These are phyloP conservation scores for Eupelmus urozonus DNA, from an alignment of 2,888 invertebrate species.

Conservation along the genomic window DNA sequence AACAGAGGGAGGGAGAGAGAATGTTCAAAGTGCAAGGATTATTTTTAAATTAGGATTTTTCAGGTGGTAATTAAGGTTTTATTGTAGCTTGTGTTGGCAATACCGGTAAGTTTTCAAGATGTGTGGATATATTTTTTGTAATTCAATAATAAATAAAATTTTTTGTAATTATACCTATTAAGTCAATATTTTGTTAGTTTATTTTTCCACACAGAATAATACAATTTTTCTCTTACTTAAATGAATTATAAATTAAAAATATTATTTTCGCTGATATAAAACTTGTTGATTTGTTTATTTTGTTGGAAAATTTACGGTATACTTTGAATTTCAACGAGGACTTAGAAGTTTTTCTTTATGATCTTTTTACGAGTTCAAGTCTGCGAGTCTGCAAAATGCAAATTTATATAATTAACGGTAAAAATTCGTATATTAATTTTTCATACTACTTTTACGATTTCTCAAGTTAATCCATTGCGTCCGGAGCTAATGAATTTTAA, in stretches of 20 bases:
- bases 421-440: conserved; percentile 26
- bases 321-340: conserved; percentile 29
- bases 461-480: neutral
- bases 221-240: neutral
- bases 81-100: neutral
- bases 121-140: neutral
- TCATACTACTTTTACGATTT: neutral
- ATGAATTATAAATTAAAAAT: no score
- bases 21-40: neutral
- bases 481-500: neutral
- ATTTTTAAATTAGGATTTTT: conserved; percentile 26
- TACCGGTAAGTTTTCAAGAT: neutral
- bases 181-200: neutral
- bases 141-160: neutral
- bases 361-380: conserved; percentile 13
- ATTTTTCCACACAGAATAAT: neutral
- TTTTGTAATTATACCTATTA: neutral
- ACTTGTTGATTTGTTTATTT: conserved; percentile 25
- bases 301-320: conserved; percentile 17
- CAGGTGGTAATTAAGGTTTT: neutral
- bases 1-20: no score
- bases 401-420: conserved; percentile 31
- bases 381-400: conserved; percentile 28
- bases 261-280: neutral
- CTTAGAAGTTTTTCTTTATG: conserved; percentile 36